These are phyloP conservation scores for Eurystomus gularis DNA, from an alignment of 2,113 vertebrate genomes.

Conservation along the genomic window DNA sequence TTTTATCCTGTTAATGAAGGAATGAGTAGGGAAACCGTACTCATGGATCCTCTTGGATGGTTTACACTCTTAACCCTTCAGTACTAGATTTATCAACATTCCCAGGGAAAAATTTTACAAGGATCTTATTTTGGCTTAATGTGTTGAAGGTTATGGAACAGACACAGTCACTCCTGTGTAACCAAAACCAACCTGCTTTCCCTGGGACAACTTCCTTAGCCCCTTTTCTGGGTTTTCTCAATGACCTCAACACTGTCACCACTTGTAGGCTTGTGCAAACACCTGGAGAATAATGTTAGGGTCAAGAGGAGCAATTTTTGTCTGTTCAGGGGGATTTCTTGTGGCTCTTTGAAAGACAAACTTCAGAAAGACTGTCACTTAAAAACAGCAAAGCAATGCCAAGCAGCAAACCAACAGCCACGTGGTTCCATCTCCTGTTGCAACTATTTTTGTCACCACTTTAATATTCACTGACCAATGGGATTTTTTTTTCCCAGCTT, in stretches of 20 bases:
- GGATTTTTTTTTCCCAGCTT: conserved; percentile 56
- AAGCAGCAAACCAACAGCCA: conserved; percentile 4
- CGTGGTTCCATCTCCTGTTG: conserved; percentile 64
- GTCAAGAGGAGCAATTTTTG: background rate
- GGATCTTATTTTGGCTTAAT: background rate
- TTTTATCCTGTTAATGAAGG: background rate
- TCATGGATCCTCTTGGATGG: background rate
- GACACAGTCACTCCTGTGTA: background rate
- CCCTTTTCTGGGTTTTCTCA: background rate
- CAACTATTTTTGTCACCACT: conserved; percentile 64
- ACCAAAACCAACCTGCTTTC: background rate
- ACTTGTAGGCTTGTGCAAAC: background rate
- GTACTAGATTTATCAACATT: background rate
- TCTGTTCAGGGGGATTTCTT: background rate
- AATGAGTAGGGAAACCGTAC: background rate
- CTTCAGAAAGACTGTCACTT: background rate
- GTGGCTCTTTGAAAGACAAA: background rate
- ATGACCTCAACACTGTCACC: background rate
- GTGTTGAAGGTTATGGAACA: background rate
- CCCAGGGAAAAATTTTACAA: background rate
- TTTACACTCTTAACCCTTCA: background rate
- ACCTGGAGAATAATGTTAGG: background rate
- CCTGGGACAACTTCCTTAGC: background rate
- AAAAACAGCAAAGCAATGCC: background rate
- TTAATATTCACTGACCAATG: conserved; percentile 72